phyloP scores from a whole-genome alignment of 2,888 invertebrate species.

The Cephus nigrinus region DNA sequence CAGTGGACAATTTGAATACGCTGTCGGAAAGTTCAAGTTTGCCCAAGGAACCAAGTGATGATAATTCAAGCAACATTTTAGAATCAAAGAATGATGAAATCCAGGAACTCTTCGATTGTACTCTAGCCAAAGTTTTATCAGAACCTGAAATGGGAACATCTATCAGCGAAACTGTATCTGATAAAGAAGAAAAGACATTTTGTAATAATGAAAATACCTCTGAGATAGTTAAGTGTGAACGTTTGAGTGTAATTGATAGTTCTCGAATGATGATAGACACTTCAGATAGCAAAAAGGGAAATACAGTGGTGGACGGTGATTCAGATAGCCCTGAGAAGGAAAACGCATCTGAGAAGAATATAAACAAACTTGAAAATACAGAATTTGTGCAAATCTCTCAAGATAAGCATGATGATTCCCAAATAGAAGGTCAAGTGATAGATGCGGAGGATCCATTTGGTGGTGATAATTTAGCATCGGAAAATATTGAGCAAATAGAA shows the following conservation, averaged over 20 bases:
- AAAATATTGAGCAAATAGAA: constrained; percentile 49
- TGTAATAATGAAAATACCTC: neutral
- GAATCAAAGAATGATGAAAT: neutral
- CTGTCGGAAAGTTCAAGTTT: neutral
- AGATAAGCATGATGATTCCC: constrained; percentile 56
- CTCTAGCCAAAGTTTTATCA: neutral
- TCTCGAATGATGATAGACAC: constrained; percentile 44
- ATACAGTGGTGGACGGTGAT: constrained; percentile 45
- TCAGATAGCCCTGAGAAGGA: constrained; percentile 43
- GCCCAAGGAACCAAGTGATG: neutral
- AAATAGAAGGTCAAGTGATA: constrained; percentile 54
- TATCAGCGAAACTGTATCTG: neutral
- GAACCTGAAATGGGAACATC: neutral
- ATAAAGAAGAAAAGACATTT: neutral
- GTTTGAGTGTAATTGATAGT: constrained; percentile 35
- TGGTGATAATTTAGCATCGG: constrained; percentile 50
- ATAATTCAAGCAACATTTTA: neutral
- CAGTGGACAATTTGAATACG: neutral
- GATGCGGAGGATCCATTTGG: constrained; percentile 63
- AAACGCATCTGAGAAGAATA: constrained; percentile 36
- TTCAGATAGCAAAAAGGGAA: constrained; percentile 44
- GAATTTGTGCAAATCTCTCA: constrained; percentile 61
- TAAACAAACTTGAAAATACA: constrained; percentile 54
- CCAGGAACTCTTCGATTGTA: neutral
- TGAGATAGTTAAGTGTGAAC: constrained; percentile 1